Evolutionary conservation across 2,797 vertebrate species (phyloP).

Genomic region (Gadopsis bispinosus): DNA sequence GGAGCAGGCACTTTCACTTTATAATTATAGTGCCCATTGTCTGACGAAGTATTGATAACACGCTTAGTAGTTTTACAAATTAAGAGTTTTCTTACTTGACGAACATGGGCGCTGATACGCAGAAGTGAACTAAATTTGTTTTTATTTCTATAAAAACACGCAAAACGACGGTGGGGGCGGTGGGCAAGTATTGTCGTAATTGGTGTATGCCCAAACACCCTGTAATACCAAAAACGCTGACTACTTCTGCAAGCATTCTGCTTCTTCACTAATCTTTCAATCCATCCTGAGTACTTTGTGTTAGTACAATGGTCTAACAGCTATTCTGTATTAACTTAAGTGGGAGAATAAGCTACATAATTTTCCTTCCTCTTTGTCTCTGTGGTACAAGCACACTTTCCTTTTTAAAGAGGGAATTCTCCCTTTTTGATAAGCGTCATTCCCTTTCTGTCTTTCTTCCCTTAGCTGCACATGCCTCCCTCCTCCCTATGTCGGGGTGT

Average conservation of each 20-base stretch:
- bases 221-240: no score
- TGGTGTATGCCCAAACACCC: no score
- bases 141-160: no score
- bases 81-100: no score
- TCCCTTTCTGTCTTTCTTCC: slow-evolving; percentile 39
- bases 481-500: slow-evolving; percentile 58
- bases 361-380: slow-evolving; percentile 34
- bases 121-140: no score
- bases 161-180: no score
- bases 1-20: no score
- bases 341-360: slow-evolving; percentile 28
- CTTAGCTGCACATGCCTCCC: slow-evolving; percentile 36
- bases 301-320: slow-evolving; percentile 7
- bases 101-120: no score
- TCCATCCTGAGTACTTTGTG: slow-evolving; percentile 12
- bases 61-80: no score
- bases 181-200: no score
- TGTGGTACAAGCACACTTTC: slow-evolving; percentile 20
- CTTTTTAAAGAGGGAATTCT: slow-evolving; percentile 21
- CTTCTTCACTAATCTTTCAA: slow-evolving; percentile 25
- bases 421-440: slow-evolving; percentile 28
- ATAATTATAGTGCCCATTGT: no score
- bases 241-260: background rate
- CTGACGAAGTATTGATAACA: no score
- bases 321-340: slow-evolving; percentile 8